Conservation (phyloP, 2,797 vertebrate species). For the Hylomyscus alleni region DNA sequence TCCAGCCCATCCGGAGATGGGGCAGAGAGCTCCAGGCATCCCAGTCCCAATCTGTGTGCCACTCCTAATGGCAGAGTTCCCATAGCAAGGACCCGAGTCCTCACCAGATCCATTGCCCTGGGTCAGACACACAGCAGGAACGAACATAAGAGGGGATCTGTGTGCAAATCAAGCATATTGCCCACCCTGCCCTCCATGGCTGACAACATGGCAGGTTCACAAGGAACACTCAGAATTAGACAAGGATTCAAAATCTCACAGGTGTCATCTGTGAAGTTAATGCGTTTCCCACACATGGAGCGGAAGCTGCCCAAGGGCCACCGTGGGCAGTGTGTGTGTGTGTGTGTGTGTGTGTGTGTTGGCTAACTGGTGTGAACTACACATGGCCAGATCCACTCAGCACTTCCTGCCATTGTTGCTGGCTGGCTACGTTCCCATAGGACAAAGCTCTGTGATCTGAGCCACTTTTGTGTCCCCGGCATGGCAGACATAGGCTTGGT, state of each 20-base stretch:
- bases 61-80: background rate
- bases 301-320: background rate
- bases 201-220: background rate
- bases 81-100: background rate
- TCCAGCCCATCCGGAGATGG: background rate
- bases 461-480: background rate
- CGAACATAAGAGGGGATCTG: background rate
- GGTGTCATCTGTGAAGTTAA: background rate
- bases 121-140: background rate
- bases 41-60: no score
- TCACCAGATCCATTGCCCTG: no score
- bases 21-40: fast-evolving
- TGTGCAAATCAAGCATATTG: background rate
- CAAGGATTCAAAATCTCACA: background rate
- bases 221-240: background rate
- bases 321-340: no score
- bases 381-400: background rate
- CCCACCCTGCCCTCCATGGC: background rate
- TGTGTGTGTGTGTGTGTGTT: no score
- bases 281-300: background rate
- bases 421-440: background rate
- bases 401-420: background rate
- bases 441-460: background rate
- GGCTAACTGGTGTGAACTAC: no score
- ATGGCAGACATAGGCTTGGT: background rate